A percentile compares a stretch with the other conserved stretches of the same genome.
phyloP scores from a whole-genome alignment of 2,797 vertebrate genomes.

The Anas bahamensis region DNA sequence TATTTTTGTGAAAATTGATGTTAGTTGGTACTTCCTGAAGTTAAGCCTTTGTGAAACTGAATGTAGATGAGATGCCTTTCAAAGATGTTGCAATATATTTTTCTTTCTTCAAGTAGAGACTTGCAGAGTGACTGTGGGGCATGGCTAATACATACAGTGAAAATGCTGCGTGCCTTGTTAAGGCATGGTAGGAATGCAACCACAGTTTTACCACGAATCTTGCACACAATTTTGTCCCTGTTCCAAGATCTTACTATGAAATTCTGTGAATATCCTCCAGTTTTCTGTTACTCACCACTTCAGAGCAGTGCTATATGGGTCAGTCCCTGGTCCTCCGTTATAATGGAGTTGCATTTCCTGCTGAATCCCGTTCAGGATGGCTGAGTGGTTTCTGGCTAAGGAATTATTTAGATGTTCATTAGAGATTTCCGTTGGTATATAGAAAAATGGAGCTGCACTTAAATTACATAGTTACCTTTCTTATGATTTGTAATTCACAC shows the following conservation, averaged over 20 bases:
- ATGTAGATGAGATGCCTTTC: not conserved
- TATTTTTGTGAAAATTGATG: not conserved
- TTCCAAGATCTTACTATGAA: not conserved
- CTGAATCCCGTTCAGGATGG: not conserved
- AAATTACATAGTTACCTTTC: not conserved
- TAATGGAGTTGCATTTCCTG: not conserved
- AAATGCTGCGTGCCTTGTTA: not conserved
- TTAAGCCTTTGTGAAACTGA: not conserved
- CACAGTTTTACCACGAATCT: not conserved
- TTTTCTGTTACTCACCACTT: accelerated
- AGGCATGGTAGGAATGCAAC: not conserved
- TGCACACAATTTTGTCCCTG: not conserved
- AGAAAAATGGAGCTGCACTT: not conserved
- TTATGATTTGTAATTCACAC: not conserved
- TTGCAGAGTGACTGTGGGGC: not conserved
- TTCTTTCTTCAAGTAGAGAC: not conserved
- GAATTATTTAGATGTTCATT: not conserved
- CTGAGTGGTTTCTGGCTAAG: not conserved
- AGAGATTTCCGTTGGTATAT: not conserved
- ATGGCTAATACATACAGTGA: not conserved
- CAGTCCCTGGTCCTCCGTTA: not conserved
- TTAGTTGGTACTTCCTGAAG: not conserved
- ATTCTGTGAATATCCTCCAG: not conserved
- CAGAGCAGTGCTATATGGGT: not conserved
- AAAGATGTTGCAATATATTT: not conserved